A percentile compares a stretch with the other conserved stretches of the same genome.
Evolutionary conservation across 2,888 invertebrate genomes (phyloP).

Genomic region (Leucophora obtusa): DNA sequence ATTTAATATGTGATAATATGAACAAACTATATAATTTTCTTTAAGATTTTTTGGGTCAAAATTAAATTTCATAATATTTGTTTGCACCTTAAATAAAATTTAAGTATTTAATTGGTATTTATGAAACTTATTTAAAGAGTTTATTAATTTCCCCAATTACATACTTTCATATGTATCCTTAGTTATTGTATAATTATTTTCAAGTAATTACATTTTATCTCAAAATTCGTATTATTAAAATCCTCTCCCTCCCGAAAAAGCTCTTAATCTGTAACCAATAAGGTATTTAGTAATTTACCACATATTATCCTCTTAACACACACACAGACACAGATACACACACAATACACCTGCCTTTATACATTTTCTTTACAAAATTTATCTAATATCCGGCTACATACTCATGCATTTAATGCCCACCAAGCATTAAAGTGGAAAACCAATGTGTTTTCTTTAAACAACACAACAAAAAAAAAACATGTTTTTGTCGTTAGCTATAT

Average conservation of each 20-base stretch:
- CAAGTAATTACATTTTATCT: slow-evolving; percentile 44
- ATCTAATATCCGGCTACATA: slow-evolving; percentile 32
- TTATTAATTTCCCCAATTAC: not conserved
- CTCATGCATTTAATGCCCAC: slow-evolving; percentile 48
- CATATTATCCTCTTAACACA: slow-evolving; percentile 30
- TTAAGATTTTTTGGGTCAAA: no score
- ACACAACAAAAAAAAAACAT: slow-evolving; percentile 11
- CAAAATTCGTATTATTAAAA: slow-evolving; percentile 25
- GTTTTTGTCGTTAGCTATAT: not conserved
- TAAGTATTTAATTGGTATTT: no score
- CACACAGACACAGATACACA: slow-evolving; percentile 10
- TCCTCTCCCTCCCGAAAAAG: not conserved
- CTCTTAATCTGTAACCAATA: slow-evolving; percentile 33
- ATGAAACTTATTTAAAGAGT: no score
- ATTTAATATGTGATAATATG: no score
- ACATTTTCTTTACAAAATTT: slow-evolving; percentile 6
- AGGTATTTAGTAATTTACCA: slow-evolving; percentile 45
- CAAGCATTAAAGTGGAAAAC: slow-evolving; percentile 62
- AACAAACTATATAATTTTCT: no score
- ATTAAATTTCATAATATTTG: no score
- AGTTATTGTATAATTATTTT: slow-evolving; percentile 14
- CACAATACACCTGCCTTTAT: not conserved
- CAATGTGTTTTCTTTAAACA: slow-evolving; percentile 53
- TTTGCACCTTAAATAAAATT: no score
- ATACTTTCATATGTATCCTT: no score